Percentiles rank a stretch among this genome's conserved stretches.
phyloP scores from a whole-genome alignment of 2,888 invertebrate genomes.

The Aspidapion aeneum region DNA sequence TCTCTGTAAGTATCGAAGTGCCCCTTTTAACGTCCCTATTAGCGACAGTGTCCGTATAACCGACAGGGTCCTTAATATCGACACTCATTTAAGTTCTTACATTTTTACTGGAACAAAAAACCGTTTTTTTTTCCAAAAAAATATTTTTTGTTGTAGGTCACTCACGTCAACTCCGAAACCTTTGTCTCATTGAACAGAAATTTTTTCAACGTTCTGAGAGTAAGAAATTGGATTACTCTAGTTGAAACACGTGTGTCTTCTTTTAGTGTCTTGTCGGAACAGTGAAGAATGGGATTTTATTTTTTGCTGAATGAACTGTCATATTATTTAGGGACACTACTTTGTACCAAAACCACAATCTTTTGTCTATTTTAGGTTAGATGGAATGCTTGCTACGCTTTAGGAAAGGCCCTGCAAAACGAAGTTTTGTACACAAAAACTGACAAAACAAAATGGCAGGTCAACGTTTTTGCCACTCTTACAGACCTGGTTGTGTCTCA shows the following conservation, averaged over 20 bases:
- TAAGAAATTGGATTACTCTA: conserved; percentile 53
- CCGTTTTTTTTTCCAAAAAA: too few relatives aligned
- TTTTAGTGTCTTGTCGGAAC: too few relatives aligned
- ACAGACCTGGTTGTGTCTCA: conserved; percentile 66
- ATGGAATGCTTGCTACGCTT: conserved; percentile 90
- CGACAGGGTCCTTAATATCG: too few relatives aligned
- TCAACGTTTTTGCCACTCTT: conserved; percentile 61
- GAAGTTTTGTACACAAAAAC: conserved; percentile 48
- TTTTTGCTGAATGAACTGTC: too few relatives aligned
- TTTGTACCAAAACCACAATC: too few relatives aligned
- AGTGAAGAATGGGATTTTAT: too few relatives aligned
- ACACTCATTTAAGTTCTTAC: neutral
- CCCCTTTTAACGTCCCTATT: too few relatives aligned
- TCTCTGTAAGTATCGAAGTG: conserved; percentile 60
- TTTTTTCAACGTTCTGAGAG: conserved; percentile 28
- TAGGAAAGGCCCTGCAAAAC: conserved; percentile 75
- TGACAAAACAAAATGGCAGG: conserved; percentile 50
- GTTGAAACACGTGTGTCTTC: conserved; percentile 57
- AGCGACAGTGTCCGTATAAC: too few relatives aligned
- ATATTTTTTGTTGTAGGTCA: conserved; percentile 43
- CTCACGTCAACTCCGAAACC: conserved; percentile 49
- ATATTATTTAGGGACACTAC: too few relatives aligned
- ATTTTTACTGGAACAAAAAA: neutral
- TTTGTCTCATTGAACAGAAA: conserved; percentile 47
- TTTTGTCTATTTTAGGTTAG: conserved; percentile 61